These are phyloP conservation scores for Vimba vimba DNA, from an alignment of 2,113 vertebrate species.

Conservation along the genomic window DNA sequence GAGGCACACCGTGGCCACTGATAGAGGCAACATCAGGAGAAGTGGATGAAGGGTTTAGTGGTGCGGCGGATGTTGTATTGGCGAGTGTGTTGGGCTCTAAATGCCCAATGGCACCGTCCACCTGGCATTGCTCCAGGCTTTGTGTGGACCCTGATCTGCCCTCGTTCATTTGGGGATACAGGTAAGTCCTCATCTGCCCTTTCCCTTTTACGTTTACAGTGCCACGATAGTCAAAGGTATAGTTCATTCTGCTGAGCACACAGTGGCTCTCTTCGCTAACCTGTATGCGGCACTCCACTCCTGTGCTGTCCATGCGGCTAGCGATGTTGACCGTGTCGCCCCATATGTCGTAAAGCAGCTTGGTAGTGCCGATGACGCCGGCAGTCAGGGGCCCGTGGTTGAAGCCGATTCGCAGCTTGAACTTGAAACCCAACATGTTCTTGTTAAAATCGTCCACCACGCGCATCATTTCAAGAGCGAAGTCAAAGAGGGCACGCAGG, in stretches of 20 bases:
- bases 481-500: constrained; percentile 91
- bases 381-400: constrained; percentile 96
- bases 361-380: constrained; percentile 97
- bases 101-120: constrained; percentile 77
- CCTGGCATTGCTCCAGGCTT: constrained; percentile 80
- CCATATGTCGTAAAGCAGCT: constrained; percentile 97
- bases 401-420: constrained; percentile 94
- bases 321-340: constrained; percentile 99
- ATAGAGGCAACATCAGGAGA: constrained; percentile 60
- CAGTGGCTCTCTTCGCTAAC: constrained; percentile 97
- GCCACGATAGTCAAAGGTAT: constrained; percentile 96
- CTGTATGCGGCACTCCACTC: constrained; percentile 96
- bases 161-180: constrained; percentile 90
- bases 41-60: constrained; percentile 73
- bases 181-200: constrained; percentile 99
- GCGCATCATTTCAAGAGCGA: constrained; percentile 98
- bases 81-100: neutral
- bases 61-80: neutral
- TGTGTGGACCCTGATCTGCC: constrained; percentile 79
- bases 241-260: constrained; percentile 89
- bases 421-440: constrained; percentile 98
- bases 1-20: constrained; percentile 41
- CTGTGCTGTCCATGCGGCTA: constrained; percentile 98
- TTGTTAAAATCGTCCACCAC: constrained; percentile 99
- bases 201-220: constrained; percentile 99